Conservation (phyloP, 2,797 vertebrate genomes). For the Simalia tracyae region DNA sequence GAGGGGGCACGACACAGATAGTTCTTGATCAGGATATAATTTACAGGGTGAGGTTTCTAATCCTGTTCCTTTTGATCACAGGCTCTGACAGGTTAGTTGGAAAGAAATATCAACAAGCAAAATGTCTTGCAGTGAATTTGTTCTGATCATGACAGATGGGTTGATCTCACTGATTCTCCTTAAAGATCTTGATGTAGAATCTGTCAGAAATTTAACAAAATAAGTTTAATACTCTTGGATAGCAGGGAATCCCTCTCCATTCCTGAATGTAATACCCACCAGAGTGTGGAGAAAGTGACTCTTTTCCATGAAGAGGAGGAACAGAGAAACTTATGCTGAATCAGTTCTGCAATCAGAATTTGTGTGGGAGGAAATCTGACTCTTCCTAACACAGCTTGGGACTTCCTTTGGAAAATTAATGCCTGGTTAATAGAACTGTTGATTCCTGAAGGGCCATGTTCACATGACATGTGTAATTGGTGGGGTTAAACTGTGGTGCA, state of each 20-base stretch:
- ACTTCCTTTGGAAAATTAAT: neutral
- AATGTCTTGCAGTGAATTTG: neutral
- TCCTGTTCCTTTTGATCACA: neutral
- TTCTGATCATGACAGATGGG: neutral
- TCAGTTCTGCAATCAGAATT: neutral
- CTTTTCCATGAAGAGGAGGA: neutral
- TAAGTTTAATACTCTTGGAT: neutral
- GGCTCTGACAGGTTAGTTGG: neutral
- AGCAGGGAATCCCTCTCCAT: neutral
- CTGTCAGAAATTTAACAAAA: neutral
- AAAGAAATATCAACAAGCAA: neutral
- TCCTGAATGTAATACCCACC: neutral
- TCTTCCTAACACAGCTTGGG: neutral
- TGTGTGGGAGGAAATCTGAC: neutral
- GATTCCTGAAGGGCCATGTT: neutral
- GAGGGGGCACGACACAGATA: neutral
- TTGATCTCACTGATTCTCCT: neutral
- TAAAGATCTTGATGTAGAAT: neutral
- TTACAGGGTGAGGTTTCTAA: neutral
- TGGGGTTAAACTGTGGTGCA: neutral
- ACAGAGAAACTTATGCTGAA: neutral
- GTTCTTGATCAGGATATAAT: neutral
- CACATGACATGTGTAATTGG: neutral
- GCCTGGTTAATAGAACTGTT: neutral
- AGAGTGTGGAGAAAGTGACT: neutral